A percentile compares a stretch with the other conserved stretches of the same genome.
These are phyloP conservation scores for Ophion ventricosus DNA, from an alignment of 2,888 invertebrate genomes.

Conservation along the genomic window DNA sequence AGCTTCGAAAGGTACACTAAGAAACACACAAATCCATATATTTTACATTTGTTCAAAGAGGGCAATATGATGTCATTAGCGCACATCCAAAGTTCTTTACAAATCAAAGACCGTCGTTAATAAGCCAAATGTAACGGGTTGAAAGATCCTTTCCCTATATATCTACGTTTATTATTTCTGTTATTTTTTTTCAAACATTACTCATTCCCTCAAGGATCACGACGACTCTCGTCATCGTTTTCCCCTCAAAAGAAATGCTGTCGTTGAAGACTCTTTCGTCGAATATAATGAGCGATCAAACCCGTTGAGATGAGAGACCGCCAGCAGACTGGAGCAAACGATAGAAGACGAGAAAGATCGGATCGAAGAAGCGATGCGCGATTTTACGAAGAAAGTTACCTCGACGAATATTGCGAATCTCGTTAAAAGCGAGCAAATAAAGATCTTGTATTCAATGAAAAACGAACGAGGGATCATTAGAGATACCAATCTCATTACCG, in stretches of 20 bases:
- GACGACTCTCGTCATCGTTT: constrained; percentile 13
- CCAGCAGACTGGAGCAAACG: not conserved
- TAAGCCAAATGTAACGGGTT: not conserved
- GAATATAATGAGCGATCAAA: constrained; percentile 64
- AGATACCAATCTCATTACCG: constrained; percentile 6
- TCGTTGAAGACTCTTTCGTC: constrained; percentile 33
- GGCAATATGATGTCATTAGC: not conserved
- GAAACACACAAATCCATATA: not conserved
- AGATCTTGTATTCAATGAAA: constrained; percentile 31
- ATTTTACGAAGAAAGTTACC: constrained; percentile 39
- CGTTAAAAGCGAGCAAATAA: constrained; percentile 55
- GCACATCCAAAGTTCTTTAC: too few species aligned
- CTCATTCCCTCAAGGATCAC: not conserved
- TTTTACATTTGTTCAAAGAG: not conserved
- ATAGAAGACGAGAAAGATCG: constrained; percentile 4
- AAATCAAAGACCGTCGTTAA: not conserved
- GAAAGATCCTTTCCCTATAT: not conserved
- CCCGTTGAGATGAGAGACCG: constrained; percentile 12
- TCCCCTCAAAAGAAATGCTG: constrained; percentile 14
- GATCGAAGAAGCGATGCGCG: constrained; percentile 27
- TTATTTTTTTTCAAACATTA: not conserved
- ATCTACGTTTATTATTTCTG: not conserved
- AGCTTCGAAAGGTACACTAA: not conserved
- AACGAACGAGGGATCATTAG: constrained; percentile 58
- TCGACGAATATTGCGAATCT: constrained; percentile 41